Base-by-base conservation (phyloP, 2,797 vertebrate genomes). In the Neosalanx taihuensis region DNA sequence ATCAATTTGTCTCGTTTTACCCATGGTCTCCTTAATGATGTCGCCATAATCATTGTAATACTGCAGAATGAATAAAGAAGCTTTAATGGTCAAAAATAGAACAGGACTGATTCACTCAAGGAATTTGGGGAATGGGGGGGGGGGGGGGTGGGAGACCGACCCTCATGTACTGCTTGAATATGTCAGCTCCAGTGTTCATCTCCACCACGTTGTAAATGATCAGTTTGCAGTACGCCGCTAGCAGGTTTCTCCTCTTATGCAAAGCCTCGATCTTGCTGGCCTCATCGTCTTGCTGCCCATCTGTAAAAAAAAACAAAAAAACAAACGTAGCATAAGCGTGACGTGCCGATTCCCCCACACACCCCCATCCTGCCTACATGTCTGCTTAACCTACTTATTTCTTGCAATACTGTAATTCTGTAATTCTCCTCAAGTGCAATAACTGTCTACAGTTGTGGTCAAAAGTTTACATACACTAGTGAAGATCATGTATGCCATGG, bases 91-190 rank as follows among this genome's bases (percentile, higher is more conserved):
- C 23, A 20, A 23, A 37, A 9, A 37, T n/a, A n/a, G 0, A 64
- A 64, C 17, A 35, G 4, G 10, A 35, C 6, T 41, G 31, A 7
- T 51, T 66, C 23, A 5, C 23, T 66, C 26, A 29, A 64, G 33
- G n/a, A 23, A 20, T 20, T 4, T n/a, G 1, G 4, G 6, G 51
- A 56, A 17, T 41, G 10, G n/a, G 9, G 33, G 18, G 51, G 51
- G 18, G 18, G 10, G 5, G 18, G 51, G 51, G 18, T 5, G 10
- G 5, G 18, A 67, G 37, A 59, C 85, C 84, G 88, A 98, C 97
- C 93, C 97, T 95, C 97, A 99, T 99, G 85, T 99, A 99, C 91
- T 99, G 98, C 88, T 99, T 99, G 86, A 99, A 99, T 89, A 99
- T 98, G 89, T 99, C 97, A 0, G 98, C 97, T 71, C 96, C 97